These are phyloP conservation scores for Ophion ellenae DNA, from an alignment of 2,888 invertebrate species.

Conservation along the genomic window DNA sequence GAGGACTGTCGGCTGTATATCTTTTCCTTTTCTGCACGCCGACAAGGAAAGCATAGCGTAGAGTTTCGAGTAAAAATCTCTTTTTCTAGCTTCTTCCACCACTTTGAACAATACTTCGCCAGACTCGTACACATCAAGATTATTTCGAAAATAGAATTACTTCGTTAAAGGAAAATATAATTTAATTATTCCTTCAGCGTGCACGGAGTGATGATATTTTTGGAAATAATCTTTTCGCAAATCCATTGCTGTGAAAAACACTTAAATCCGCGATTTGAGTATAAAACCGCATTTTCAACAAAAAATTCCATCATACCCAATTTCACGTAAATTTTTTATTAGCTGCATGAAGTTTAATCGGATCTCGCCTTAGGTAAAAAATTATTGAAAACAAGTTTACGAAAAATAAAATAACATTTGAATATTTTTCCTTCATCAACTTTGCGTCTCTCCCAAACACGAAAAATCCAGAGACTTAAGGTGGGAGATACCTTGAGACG, in stretches of 20 bases:
- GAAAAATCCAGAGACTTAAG: neutral
- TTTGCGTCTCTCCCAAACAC: neutral
- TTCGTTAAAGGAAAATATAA: neutral
- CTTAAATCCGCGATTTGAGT: neutral
- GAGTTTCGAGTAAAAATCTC: slow-evolving; percentile 41
- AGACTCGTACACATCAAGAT: slow-evolving; percentile 42
- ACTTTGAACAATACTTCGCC: slow-evolving; percentile 12
- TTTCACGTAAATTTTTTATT: neutral
- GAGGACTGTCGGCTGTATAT: slow-evolving; percentile 96
- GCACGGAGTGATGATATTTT: neutral
- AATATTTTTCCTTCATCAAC: neutral
- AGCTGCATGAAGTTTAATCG: neutral
- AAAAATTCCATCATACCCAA: neutral
- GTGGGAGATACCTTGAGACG: too few relatives aligned
- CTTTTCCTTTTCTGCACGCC: slow-evolving; percentile 90
- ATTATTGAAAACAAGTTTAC: neutral
- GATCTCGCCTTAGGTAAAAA: neutral
- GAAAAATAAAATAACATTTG: neutral
- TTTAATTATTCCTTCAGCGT: neutral
- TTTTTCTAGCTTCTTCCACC: neutral
- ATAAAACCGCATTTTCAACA: neutral
- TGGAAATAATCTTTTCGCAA: neutral
- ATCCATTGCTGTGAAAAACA: neutral
- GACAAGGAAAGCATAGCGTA: slow-evolving; percentile 12
- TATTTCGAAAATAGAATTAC: neutral